phyloP scores from a whole-genome alignment of 1,140 invertebrate species.

The Brachionus sp. region DNA sequence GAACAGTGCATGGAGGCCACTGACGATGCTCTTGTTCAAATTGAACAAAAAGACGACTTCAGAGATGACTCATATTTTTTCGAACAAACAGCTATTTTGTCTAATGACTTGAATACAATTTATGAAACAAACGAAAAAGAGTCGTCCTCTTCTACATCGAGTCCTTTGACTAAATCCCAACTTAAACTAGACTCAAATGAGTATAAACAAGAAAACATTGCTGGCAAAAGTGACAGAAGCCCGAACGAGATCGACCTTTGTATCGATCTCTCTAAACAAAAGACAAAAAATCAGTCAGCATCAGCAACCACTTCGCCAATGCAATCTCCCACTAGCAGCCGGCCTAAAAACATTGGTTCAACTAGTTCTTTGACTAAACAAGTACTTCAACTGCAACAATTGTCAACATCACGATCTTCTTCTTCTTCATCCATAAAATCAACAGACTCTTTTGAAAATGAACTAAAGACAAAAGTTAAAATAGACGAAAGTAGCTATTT shows the following conservation, averaged over 20 bases:
- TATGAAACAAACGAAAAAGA: slow-evolving; percentile 30
- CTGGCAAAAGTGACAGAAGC: neutral
- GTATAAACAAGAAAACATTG: neutral
- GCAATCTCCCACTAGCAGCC: neutral
- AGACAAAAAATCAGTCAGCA: neutral
- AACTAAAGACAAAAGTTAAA: neutral
- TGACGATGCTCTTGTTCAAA: neutral
- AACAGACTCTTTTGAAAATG: slow-evolving; percentile 20
- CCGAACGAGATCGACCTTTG: neutral
- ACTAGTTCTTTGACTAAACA: neutral
- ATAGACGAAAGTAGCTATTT: slow-evolving; percentile 19
- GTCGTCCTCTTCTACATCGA: neutral
- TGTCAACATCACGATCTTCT: neutral
- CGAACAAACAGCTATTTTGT: neutral
- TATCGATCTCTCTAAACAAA: neutral
- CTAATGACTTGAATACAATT: slow-evolving; percentile 28
- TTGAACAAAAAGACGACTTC: neutral
- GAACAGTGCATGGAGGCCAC: neutral
- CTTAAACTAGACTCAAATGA: neutral
- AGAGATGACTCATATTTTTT: neutral
- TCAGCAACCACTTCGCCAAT: neutral
- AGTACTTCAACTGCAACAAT: neutral
- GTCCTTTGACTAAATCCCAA: neutral
- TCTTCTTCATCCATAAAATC: slow-evolving; percentile 16
- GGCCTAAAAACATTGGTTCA: neutral